phyloP scores from a whole-genome alignment of 2,113 vertebrate species.

The Antechinus flavipes region DNA sequence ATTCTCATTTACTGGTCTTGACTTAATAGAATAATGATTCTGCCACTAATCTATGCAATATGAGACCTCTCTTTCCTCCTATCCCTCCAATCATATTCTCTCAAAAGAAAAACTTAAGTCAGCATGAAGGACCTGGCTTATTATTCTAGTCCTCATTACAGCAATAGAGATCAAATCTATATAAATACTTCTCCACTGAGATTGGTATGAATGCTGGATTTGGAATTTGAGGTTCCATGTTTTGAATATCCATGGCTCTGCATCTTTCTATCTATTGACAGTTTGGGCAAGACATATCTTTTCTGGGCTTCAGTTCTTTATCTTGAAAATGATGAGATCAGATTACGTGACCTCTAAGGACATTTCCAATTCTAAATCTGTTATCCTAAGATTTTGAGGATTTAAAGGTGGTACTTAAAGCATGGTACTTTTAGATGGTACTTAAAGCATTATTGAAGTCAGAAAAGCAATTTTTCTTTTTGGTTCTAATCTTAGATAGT shows the following conservation, averaged over 20 bases:
- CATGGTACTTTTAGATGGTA: neutral
- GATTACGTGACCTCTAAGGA: neutral
- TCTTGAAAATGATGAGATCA: neutral
- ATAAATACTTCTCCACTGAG: neutral
- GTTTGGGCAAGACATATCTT: neutral
- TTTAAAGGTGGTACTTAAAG: neutral
- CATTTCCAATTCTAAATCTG: neutral
- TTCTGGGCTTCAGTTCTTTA: neutral
- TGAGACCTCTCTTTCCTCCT: neutral
- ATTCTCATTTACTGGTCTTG: neutral
- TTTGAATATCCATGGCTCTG: neutral
- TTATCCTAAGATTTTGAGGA: neutral
- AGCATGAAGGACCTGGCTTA: neutral
- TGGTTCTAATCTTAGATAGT: constrained; percentile 54
- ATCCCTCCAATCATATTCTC: neutral
- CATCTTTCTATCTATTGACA: neutral
- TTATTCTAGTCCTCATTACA: neutral
- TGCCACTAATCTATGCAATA: neutral
- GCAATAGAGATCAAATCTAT: neutral
- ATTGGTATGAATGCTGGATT: neutral
- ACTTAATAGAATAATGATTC: neutral
- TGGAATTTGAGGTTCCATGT: neutral
- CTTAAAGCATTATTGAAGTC: constrained; percentile 23
- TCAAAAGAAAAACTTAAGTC: neutral
- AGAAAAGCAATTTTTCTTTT: constrained; percentile 42